These are phyloP conservation scores for Diplodus sargus DNA, from an alignment of 2,797 vertebrate species.

Conservation along the genomic window DNA sequence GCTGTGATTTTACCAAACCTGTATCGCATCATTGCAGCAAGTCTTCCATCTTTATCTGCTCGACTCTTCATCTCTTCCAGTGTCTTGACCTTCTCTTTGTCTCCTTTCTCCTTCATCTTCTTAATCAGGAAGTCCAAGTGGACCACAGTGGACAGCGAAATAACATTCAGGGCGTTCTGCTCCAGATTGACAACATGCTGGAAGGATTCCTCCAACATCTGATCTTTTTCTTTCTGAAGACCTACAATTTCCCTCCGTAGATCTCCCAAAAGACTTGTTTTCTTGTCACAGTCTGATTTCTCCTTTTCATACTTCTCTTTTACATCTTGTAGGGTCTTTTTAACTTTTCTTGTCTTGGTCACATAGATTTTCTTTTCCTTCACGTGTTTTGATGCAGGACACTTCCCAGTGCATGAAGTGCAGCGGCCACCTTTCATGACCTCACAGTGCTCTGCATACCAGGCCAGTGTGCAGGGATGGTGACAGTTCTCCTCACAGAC, in stretches of 20 bases:
- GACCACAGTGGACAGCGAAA: background rate
- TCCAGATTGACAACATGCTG: constrained; percentile 9
- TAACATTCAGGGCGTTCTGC: background rate
- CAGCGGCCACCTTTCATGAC: constrained; percentile 8
- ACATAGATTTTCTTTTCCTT: constrained; percentile 17
- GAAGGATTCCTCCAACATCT: background rate
- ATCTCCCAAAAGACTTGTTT: background rate
- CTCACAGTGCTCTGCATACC: too few relatives aligned
- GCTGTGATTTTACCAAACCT: too few relatives aligned
- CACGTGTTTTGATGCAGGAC: constrained; percentile 13
- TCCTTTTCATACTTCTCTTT: background rate
- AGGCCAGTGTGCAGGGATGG: background rate
- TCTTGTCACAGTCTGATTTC: background rate
- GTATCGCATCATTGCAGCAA: too few relatives aligned
- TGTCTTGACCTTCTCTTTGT: constrained; percentile 14
- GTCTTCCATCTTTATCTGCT: constrained; percentile 5
- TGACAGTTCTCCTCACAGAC: constrained; percentile 38
- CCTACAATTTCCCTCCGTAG: too few relatives aligned
- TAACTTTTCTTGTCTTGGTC: background rate
- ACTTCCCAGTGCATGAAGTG: constrained; percentile 2
- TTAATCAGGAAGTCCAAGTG: constrained; percentile 39
- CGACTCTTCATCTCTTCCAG: constrained; percentile 26
- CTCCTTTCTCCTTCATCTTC: constrained; percentile 31
- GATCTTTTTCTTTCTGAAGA: background rate
- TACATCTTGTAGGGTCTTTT: fast-evolving